Base-by-base conservation (phyloP, 2,888 invertebrate genomes). In the Scaeva pyrastri region DNA sequence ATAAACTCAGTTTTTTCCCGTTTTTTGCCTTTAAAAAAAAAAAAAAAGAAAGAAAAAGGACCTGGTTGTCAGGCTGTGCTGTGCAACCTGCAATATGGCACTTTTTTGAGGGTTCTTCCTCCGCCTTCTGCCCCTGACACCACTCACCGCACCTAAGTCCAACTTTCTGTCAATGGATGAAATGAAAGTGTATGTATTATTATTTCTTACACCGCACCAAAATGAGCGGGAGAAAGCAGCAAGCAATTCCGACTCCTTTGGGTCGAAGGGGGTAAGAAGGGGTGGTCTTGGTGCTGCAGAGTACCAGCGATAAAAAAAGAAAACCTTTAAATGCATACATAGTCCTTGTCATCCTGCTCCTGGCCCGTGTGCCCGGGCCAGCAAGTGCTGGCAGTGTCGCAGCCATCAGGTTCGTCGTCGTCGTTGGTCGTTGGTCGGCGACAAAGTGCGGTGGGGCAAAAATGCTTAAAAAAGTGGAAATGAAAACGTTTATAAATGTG, bases 401-500 rank as follows among this genome's bases (percentile, higher is more conserved):
- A 43, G 56, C 6, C 60, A 3, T 56, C n/a, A n/a, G n/a, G n/a
- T n/a, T n/a, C n/a, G 36, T 58, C 16, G 21, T 5, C 21, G 23
- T 12, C 23, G 14, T 66, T 45, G 48, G 48, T 66, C 19, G 36
- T 43, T n/a, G 43, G 12, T 31, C 8, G 36, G 45, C 16, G 66
- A 66, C 31, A 48, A 41, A 39, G 39, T n/a, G 48, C 55, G 19
- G 26, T 55, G 31, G 39, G 21, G n/a, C 36, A 55, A 68, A 70
- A 71, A 21, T 48, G 64, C 64, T 64, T 56, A 80, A 80, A 75
- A 76, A 62, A 77, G 64, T 85, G 68, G 75, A 85, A 86, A 77
- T 73, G 77, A 86, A 86, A 86, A 82, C 82, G 86, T 86, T 86
- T 82, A 82, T 68, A 68, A 68, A 68, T 78, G 82, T 82, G 77